Evolutionary conservation across 1,140 invertebrate species (phyloP).

Genomic region (Charaxes varanes): DNA sequence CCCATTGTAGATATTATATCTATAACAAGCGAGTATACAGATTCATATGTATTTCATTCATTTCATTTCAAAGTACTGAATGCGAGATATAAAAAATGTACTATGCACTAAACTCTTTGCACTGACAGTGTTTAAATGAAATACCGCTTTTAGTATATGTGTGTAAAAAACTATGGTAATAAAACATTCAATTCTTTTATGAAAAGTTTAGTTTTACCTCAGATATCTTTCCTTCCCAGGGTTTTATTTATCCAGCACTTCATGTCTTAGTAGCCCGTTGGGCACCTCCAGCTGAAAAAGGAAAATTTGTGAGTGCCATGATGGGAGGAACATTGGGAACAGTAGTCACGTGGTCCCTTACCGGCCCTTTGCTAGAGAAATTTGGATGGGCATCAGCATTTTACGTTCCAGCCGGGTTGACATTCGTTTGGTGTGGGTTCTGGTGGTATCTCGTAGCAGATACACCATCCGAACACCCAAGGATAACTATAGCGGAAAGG

Average conservation of each 20-base stretch:
- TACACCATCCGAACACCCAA: conserved; percentile 82
- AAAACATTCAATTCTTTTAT: background rate
- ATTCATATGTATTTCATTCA: no score
- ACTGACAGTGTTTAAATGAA: no score
- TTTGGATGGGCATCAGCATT: conserved; percentile 84
- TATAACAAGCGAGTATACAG: no score
- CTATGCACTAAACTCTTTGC: no score
- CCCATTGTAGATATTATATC: no score
- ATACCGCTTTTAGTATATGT: no score
- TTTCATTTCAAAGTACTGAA: no score
- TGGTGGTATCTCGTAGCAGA: conserved; percentile 82
- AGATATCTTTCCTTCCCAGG: conserved; percentile 60
- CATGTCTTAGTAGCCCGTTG: conserved; percentile 83
- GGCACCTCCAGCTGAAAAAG: conserved; percentile 85
- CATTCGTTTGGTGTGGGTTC: conserved; percentile 76
- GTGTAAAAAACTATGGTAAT: no score
- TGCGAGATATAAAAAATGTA: no score
- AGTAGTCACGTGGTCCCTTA: conserved; percentile 82
- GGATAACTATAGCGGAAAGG: conserved; percentile 84
- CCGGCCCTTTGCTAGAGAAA: conserved; percentile 77
- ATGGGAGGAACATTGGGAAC: conserved; percentile 87
- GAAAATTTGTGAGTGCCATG: conserved; percentile 83
- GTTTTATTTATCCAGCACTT: conserved; percentile 81
- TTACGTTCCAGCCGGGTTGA: conserved; percentile 79
- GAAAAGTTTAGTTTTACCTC: background rate